phyloP scores from a whole-genome alignment of 2,888 invertebrate species.

The Parnassius apollo region DNA sequence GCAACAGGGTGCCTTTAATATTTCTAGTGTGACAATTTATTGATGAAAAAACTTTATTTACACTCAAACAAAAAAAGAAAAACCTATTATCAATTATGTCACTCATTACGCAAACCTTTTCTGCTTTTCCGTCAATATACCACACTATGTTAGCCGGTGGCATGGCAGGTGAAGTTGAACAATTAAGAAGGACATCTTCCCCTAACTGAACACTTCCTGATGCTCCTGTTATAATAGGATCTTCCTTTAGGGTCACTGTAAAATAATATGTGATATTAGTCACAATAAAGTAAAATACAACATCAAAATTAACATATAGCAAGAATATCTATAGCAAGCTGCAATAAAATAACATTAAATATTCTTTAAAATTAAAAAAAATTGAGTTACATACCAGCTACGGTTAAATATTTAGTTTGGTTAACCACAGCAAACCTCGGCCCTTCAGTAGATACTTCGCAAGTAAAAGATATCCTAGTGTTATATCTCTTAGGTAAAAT shows the following conservation, averaged over 20 bases:
- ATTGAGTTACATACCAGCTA: conserved; percentile 56
- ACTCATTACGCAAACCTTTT: conserved; percentile 47
- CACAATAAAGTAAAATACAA: conserved; percentile 6
- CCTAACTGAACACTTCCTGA: conserved; percentile 63
- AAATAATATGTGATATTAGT: conserved; percentile 22
- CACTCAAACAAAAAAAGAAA: too few species aligned
- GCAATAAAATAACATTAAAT: too few species aligned
- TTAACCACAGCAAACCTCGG: conserved; percentile 73
- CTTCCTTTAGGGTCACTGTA: conserved; percentile 61
- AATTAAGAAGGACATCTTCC: conserved; percentile 66
- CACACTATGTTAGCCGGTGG: conserved; percentile 70
- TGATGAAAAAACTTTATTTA: too few species aligned
- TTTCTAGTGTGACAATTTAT: too few species aligned
- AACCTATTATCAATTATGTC: too few species aligned
- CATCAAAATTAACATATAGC: neutral
- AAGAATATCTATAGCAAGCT: too few species aligned
- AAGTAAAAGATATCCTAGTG: conserved; percentile 62
- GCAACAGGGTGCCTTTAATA: too few species aligned
- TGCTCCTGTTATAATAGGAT: conserved; percentile 58
- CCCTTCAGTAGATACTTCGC: conserved; percentile 71
- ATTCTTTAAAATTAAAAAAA: neutral
- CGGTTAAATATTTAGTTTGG: conserved; percentile 67
- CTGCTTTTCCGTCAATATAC: conserved; percentile 68
- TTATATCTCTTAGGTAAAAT: conserved; percentile 59
- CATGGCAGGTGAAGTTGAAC: conserved; percentile 64